Conservation (phyloP, 2,888 invertebrate species). For the Latheticus oryzae region DNA sequence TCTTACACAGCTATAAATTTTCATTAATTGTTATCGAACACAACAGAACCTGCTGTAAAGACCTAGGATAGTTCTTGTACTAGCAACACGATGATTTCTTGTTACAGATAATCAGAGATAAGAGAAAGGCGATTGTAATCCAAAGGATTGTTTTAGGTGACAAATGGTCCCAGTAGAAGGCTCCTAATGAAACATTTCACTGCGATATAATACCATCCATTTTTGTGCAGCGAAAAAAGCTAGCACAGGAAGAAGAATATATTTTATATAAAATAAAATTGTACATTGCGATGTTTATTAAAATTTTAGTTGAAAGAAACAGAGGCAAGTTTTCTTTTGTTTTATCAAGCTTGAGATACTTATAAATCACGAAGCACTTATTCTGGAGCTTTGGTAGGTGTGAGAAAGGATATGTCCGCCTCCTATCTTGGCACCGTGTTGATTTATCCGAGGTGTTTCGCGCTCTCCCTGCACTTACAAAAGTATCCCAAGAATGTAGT, state of each 20-base stretch:
- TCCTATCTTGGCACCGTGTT: conserved; percentile 40
- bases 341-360: conserved; percentile 8
- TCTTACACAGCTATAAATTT: conserved; percentile 20
- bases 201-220: no score
- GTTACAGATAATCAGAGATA: conserved; percentile 34
- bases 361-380: conserved; percentile 41
- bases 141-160: conserved; percentile 27
- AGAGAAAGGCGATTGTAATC: conserved; percentile 19
- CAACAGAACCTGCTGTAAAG: conserved; percentile 19
- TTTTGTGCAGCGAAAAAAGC: no score
- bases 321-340: conserved; percentile 28
- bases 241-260: no score
- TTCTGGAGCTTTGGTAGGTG: conserved; percentile 32
- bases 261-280: no score
- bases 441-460: conserved; percentile 42
- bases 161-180: conserved; percentile 19
- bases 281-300: no score
- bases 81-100: conserved; percentile 21
- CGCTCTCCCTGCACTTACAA: conserved; percentile 40
- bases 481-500: conserved; percentile 40
- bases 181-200: no score
- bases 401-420: conserved; percentile 36
- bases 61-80: conserved; percentile 2
- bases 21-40: conserved; percentile 23
- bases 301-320: no score